phyloP scores from a whole-genome alignment of 2,113 vertebrate genomes.

The Montifringilla adamsi region DNA sequence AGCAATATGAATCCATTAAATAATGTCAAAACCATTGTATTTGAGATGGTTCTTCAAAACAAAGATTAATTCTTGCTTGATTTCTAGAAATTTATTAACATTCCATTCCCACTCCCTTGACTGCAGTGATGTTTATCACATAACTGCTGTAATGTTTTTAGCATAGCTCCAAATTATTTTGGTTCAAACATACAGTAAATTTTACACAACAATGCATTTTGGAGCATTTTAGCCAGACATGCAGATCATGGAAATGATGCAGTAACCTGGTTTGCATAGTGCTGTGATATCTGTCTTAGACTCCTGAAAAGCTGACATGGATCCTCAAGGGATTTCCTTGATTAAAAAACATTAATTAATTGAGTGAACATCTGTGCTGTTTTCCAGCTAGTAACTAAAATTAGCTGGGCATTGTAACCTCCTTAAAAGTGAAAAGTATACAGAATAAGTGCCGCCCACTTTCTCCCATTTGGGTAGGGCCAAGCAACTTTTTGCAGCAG shows the following conservation, averaged over 20 bases:
- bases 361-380: constrained; percentile 47
- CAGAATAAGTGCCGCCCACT: not conserved
- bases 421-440: not conserved
- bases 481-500: not conserved
- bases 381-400: constrained; percentile 39
- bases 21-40: not conserved
- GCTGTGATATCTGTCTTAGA: not conserved
- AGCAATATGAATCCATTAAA: not conserved
- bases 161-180: not conserved
- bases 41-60: not conserved
- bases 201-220: not conserved
- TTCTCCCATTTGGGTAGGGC: not conserved
- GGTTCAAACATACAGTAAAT: not conserved
- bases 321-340: constrained; percentile 4
- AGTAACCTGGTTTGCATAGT: not conserved
- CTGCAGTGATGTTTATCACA: not conserved
- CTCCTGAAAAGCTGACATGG: not conserved
- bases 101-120: not conserved
- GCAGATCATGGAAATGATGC: not conserved
- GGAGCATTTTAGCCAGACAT: not conserved
- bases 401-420: not conserved
- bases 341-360: constrained; percentile 61
- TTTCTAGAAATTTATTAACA: not conserved
- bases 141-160: not conserved
- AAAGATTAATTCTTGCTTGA: not conserved